A percentile compares a stretch with the other conserved stretches of the same genome.
Conservation (phyloP, 2,888 invertebrate species). For the Calephelis perditalis region DNA sequence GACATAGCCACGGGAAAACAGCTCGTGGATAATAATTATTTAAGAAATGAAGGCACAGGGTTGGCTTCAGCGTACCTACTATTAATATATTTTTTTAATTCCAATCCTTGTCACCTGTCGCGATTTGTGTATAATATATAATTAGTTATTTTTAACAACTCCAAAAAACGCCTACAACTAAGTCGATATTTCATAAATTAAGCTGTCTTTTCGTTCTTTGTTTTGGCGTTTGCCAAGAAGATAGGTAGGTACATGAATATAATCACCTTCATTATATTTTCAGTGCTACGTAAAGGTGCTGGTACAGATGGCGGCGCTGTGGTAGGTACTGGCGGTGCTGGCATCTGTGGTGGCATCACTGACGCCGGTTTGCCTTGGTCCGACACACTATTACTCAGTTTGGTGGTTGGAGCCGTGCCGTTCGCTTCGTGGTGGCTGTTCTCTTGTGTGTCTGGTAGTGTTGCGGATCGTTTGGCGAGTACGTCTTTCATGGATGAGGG, state of each 20-base stretch:
- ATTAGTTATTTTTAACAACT: no score
- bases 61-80: no score
- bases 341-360: conserved; percentile 62
- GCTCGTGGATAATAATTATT: no score
- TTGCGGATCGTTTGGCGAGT: conserved; percentile 63
- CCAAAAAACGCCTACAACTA: no score
- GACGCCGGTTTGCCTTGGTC: conserved; percentile 59
- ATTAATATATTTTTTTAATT: no score
- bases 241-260: not conserved
- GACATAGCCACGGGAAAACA: no score
- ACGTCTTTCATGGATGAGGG: conserved; percentile 74
- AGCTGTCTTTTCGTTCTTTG: no score
- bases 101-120: no score
- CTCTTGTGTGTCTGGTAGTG: conserved; percentile 63
- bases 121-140: no score
- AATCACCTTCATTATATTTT: conserved; percentile 66
- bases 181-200: no score
- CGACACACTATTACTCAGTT: conserved; percentile 65
- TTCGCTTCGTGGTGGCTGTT: conserved; percentile 73
- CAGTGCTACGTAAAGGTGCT: conserved; percentile 61
- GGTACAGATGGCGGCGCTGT: conserved; percentile 49
- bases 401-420: conserved; percentile 47
- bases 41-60: no score
- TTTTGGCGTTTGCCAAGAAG: no score
- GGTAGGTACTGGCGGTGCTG: conserved; percentile 67